These are phyloP conservation scores for Phaetusa simplex DNA, from an alignment of 2,113 vertebrate species.

Conservation along the genomic window DNA sequence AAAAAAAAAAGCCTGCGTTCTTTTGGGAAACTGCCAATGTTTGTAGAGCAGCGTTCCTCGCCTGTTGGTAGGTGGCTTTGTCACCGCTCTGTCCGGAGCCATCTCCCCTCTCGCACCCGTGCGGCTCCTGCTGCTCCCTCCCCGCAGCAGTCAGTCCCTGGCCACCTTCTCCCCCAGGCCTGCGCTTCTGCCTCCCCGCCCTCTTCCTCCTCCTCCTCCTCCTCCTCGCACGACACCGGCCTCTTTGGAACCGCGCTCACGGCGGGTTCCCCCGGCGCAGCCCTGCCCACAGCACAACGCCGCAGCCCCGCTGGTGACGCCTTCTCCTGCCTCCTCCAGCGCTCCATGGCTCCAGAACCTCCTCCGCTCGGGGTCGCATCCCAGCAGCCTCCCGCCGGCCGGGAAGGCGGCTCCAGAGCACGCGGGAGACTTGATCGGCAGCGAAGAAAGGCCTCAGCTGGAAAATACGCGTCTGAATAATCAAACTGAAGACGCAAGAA, in stretches of 20 bases:
- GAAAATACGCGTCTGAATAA: background rate
- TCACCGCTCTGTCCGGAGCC: background rate
- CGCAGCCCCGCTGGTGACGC: too few species aligned
- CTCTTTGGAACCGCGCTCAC: rapidly evolving
- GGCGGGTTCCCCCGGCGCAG: background rate
- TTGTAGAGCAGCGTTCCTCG: background rate
- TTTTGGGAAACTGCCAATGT: background rate
- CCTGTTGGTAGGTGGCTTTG: background rate
- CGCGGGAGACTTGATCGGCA: rapidly evolving
- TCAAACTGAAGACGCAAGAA: background rate
- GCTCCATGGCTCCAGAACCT: too few species aligned
- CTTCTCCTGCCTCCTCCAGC: too few species aligned
- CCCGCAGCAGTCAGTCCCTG: background rate
- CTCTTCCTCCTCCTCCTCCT: background rate
- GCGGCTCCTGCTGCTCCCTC: background rate
- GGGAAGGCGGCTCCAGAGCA: background rate
- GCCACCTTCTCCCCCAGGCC: background rate
- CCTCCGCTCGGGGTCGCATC: too few species aligned
- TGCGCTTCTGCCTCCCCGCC: background rate
- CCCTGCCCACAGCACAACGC: background rate
- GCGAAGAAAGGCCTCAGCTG: background rate
- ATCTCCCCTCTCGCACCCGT: background rate
- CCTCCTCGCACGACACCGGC: background rate
- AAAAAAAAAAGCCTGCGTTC: background rate
- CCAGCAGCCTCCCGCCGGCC: background rate